Conservation (phyloP, 1,140 invertebrate genomes). For the Dreissena rostriformis region DNA sequence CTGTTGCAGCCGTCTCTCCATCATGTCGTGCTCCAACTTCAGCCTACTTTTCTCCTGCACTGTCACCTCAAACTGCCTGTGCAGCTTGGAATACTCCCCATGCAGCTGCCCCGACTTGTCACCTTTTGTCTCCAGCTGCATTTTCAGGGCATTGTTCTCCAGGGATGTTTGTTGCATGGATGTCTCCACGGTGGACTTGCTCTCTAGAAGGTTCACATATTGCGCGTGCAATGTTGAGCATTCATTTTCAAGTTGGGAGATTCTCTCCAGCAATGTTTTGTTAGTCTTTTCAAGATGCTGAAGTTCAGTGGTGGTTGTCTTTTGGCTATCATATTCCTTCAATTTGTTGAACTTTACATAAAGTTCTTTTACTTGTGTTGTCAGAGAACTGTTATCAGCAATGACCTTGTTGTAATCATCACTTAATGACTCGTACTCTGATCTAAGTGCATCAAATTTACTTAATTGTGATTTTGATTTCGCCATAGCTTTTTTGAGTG, state of each 20-base stretch:
- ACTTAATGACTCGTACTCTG: slow-evolving; percentile 72
- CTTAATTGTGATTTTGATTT: slow-evolving; percentile 39
- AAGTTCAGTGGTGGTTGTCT: slow-evolving; percentile 9
- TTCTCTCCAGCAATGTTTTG: slow-evolving; percentile 63
- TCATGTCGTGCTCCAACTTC: slow-evolving; percentile 88
- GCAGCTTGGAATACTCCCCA: slow-evolving; percentile 70
- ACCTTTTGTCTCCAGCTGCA: slow-evolving; percentile 63
- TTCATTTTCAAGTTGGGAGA: slow-evolving; percentile 73
- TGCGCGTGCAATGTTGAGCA: slow-evolving; percentile 60
- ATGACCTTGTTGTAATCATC: slow-evolving; percentile 74
- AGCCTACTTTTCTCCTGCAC: slow-evolving; percentile 78
- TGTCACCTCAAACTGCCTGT: slow-evolving; percentile 70
- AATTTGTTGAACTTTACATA: slow-evolving; percentile 67
- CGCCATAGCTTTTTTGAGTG: slow-evolving; percentile 55
- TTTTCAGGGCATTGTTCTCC: slow-evolving; percentile 69
- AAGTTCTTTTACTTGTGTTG: slow-evolving; percentile 76
- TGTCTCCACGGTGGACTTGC: slow-evolving; percentile 62
- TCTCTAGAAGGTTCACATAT: slow-evolving; percentile 66
- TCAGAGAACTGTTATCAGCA: slow-evolving; percentile 74
- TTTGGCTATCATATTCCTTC: slow-evolving; percentile 57
- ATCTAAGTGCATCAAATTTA: slow-evolving; percentile 51
- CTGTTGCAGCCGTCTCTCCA: slow-evolving; percentile 92
- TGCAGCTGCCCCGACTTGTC: slow-evolving; percentile 65
- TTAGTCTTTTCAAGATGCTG: slow-evolving; percentile 73
- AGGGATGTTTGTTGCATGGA: slow-evolving; percentile 68